A percentile compares a stretch with the other conserved stretches of the same genome.
Conservation (phyloP, 1,140 invertebrate genomes). For the Drosophila funebris region DNA sequence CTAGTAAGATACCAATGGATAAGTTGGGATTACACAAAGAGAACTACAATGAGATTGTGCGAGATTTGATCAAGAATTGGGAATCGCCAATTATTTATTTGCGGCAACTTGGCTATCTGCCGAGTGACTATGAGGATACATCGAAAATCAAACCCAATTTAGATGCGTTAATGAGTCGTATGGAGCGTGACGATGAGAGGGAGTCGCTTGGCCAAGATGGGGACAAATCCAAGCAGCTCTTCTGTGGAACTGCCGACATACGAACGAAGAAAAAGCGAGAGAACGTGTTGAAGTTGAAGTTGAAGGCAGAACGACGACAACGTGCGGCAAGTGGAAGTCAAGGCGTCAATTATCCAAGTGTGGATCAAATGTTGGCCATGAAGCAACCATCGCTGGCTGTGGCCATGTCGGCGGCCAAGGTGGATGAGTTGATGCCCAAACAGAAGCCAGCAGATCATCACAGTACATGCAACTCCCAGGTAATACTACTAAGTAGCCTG, state of each 20-base stretch:
- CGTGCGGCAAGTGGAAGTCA: background rate
- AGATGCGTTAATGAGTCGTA: constrained; percentile 48
- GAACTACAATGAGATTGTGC: constrained; percentile 48
- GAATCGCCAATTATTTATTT: constrained; percentile 60
- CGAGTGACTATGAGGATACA: constrained; percentile 55
- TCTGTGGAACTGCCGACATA: background rate
- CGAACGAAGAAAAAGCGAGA: background rate
- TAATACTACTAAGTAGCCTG: background rate
- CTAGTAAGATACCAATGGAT: background rate
- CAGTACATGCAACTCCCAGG: background rate
- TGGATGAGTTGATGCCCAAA: background rate
- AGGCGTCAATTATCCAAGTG: background rate
- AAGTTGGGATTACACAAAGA: constrained; percentile 2
- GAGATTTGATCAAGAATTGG: constrained; percentile 61
- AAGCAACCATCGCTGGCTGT: background rate
- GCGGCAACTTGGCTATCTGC: constrained; percentile 45
- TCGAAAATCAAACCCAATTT: constrained; percentile 54
- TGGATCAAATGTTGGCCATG: constrained; percentile 10
- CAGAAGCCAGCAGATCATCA: background rate
- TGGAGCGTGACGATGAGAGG: constrained; percentile 30
- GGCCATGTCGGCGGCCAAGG: background rate
- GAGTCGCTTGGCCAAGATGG: background rate
- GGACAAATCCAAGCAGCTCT: background rate
- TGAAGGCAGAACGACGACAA: background rate
- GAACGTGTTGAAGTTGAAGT: background rate